Conservation (phyloP, 2,888 invertebrate genomes). For the Agrotis puta region DNA sequence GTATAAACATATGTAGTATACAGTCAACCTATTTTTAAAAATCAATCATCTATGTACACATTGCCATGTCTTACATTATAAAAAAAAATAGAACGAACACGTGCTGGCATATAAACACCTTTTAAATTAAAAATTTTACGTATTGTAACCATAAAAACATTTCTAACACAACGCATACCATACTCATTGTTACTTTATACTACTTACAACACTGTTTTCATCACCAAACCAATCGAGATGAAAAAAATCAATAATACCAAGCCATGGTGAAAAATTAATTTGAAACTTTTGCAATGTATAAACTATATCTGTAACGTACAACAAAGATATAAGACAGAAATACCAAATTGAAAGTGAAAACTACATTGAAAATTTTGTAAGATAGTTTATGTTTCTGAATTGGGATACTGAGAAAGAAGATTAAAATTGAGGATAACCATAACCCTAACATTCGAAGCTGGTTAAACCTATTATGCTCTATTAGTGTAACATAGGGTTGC, state of each 20-base stretch:
- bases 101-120: no score
- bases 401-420: not conserved
- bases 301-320: not conserved
- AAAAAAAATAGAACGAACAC: not conserved
- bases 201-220: slow-evolving; percentile 25
- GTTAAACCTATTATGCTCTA: not conserved
- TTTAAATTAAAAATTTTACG: slow-evolving; percentile 14
- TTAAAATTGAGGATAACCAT: no score
- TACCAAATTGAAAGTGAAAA: not conserved
- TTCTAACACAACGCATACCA: not conserved
- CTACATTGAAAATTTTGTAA: not conserved
- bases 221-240: slow-evolving; percentile 1
- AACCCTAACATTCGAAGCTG: no score
- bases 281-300: slow-evolving; percentile 19
- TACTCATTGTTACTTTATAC: slow-evolving; percentile 6
- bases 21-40: not conserved
- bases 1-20: not conserved
- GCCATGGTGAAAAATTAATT: slow-evolving; percentile 20
- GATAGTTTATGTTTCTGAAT: not conserved
- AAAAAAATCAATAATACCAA: slow-evolving; percentile 21
- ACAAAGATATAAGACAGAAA: not conserved
- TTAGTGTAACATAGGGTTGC: not conserved
- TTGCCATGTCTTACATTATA: not conserved
- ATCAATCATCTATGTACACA: not conserved
- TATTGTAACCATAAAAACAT: slow-evolving; percentile 15